phyloP scores from a whole-genome alignment of 2,888 invertebrate genomes.

The Hipparchia semele region DNA sequence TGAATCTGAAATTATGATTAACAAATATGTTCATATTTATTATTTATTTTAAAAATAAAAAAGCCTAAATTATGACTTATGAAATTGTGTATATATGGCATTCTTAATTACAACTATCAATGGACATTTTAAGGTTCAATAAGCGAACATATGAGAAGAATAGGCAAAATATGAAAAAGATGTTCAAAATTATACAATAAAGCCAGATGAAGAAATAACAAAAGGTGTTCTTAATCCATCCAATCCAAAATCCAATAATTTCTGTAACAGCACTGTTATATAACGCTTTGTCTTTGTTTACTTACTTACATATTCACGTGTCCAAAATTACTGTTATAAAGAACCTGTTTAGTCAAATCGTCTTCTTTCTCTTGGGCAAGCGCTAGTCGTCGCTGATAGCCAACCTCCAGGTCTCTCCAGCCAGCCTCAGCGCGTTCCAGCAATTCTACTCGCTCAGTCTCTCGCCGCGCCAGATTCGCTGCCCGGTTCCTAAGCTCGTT shows the following conservation, averaged over 20 bases:
- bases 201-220: too few relatives aligned
- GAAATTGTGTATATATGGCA: too few relatives aligned
- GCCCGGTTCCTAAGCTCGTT: slow-evolving; percentile 59
- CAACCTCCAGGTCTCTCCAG: slow-evolving; percentile 69
- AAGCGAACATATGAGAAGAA: too few relatives aligned
- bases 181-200: too few relatives aligned
- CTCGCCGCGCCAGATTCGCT: slow-evolving; percentile 56
- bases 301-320: background rate
- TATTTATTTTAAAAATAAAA: too few relatives aligned
- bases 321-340: background rate
- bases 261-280: background rate
- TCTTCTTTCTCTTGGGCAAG: slow-evolving; percentile 63
- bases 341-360: slow-evolving; percentile 59
- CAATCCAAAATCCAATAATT: background rate
- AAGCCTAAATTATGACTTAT: too few relatives aligned
- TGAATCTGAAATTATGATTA: slow-evolving; percentile 51
- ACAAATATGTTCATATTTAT: too few relatives aligned
- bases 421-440: slow-evolving; percentile 70
- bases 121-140: too few relatives aligned
- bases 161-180: too few relatives aligned
- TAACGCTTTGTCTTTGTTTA: too few relatives aligned
- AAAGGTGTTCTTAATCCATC: too few relatives aligned
- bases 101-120: too few relatives aligned
- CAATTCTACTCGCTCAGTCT: slow-evolving; percentile 62
- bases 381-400: slow-evolving; percentile 61